A percentile compares a stretch with the other conserved stretches of the same genome.
These are phyloP conservation scores for Otolemur garnettii DNA, from an alignment of 2,113 vertebrate species.

Conservation along the genomic window DNA sequence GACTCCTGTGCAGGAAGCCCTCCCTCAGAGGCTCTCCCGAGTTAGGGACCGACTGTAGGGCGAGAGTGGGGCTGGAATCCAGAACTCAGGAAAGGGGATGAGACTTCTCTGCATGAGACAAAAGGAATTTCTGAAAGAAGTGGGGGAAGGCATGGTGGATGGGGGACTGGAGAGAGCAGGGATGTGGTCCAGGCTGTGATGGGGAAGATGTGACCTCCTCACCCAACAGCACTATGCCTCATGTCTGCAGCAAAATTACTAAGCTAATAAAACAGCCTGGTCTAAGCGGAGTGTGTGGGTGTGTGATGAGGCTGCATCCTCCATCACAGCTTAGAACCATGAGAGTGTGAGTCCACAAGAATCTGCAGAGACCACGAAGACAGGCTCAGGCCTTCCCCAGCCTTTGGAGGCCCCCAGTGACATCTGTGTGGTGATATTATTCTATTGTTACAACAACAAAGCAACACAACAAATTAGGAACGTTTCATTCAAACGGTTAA, in stretches of 20 bases:
- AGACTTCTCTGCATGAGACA: background rate
- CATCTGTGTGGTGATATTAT: background rate
- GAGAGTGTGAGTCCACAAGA: background rate
- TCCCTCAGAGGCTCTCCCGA: background rate
- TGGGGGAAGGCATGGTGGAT: background rate
- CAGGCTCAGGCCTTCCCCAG: background rate
- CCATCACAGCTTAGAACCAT: background rate
- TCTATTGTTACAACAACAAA: background rate
- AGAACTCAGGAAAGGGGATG: background rate
- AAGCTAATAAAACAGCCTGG: background rate
- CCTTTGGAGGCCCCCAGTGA: background rate
- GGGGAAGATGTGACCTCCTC: background rate
- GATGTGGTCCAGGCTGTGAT: background rate
- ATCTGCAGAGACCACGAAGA: background rate
- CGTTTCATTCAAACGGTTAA: background rate
- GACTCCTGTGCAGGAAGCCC: background rate
- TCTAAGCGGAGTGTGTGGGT: too few relatives aligned
- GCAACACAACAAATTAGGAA: background rate
- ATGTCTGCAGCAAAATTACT: background rate
- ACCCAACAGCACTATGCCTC: background rate
- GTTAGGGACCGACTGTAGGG: background rate
- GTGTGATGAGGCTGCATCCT: background rate
- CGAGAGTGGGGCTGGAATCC: background rate
- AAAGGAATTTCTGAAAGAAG: background rate
- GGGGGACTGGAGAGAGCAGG: background rate